Evolutionary conservation across 2,113 vertebrate genomes (phyloP).

Genomic region (Chaetura pelagica): DNA sequence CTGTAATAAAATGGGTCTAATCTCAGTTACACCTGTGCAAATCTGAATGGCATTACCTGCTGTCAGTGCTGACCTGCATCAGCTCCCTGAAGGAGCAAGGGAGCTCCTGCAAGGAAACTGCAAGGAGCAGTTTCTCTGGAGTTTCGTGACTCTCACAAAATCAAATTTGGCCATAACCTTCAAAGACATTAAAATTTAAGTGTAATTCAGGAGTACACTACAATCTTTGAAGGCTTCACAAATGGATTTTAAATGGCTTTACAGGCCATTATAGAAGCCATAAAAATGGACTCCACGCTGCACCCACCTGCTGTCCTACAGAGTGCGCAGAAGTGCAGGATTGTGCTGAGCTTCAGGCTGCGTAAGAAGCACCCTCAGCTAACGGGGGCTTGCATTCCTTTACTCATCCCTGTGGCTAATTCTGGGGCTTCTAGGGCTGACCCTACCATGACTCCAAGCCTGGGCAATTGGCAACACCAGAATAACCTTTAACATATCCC

Average conservation of each 20-base stretch:
- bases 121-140: background rate
- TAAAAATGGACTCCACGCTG: background rate
- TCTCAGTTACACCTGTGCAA: background rate
- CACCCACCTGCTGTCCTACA: accelerated
- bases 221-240: background rate
- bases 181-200: background rate
- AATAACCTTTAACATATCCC: background rate
- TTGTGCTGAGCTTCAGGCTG: background rate
- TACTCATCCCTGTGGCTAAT: background rate
- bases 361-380: background rate
- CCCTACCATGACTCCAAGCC: background rate
- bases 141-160: background rate
- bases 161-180: background rate
- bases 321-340: background rate
- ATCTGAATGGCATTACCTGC: background rate
- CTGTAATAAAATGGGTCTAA: background rate
- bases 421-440: background rate
- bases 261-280: background rate
- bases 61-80: background rate
- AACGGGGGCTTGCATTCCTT: background rate
- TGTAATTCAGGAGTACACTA: background rate
- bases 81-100: background rate
- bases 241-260: background rate
- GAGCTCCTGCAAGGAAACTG: too few relatives aligned
- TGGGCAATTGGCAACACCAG: background rate